Evolutionary conservation across 2,113 vertebrate species (phyloP), one percentile per base, ranked within the genome.

Genomic region (Hemichromis elongatus): DNA sequence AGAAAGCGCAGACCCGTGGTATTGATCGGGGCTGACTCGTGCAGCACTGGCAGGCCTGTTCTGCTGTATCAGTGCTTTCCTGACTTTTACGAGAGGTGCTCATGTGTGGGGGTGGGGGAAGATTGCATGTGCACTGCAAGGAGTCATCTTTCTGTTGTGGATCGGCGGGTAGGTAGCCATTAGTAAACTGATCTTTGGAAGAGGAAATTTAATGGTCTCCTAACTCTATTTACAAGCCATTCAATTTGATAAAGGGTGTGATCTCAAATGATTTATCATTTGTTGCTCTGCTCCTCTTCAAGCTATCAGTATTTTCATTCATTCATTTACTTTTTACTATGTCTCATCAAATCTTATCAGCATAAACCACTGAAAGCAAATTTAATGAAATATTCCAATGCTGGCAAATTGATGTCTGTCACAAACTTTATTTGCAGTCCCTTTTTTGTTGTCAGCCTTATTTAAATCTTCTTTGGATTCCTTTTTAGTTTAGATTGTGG

Each of bases 41-140:
- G 82, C 54, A 85, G 94, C 93, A 89, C 85, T 90, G 88, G 87
- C 84, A 79, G 89, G 70, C 79, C 89, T 86, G 91, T 96, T 96
- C 91, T 95, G 95, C 96, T 94, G 94, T 94, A 94, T 96, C 95
- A 94, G 93, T 95, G 95, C 91, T 96, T 96, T 96, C 90, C 92
- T 90, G 90, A 92, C 91, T 94, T 96, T 95, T 94, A 94, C 95
- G 93, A 95, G 94, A 87, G 89, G 77, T 68, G 86, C 59, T 90
- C 80, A n/a, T 85, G 87, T 90, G 90, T 89, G 77, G 79, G 54
- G 37, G 78, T 45, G 8, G 77, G 40, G 52, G 7, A 63, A 59
- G 79, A 81, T 78, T 79, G 81, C 89, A 57, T 79, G 88, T 86
- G 80, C 82, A 50, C 87, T 80, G 54, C 16, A 80, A 87, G 90